Evolutionary conservation across 2,113 vertebrate species (phyloP).

Genomic region (Rissa tridactyla): DNA sequence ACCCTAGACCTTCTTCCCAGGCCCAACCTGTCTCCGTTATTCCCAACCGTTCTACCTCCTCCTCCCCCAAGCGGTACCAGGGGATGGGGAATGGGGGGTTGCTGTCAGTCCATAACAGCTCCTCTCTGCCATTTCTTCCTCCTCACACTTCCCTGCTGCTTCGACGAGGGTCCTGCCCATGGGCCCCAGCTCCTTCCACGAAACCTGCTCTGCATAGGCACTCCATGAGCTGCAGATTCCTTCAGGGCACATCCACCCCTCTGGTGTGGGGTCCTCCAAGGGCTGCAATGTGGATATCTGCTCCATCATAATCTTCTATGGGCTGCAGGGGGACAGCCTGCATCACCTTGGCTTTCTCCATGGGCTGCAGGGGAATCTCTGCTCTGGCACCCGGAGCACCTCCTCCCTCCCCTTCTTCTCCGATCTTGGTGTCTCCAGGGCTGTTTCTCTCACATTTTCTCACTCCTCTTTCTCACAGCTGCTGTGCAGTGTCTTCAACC

Average conservation of each 20-base stretch:
- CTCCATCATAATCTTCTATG: neutral
- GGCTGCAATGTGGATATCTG: neutral
- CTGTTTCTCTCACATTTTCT: neutral
- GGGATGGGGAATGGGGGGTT: neutral
- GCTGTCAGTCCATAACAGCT: neutral
- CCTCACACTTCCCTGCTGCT: neutral
- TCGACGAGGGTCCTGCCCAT: accelerated
- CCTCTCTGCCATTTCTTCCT: neutral
- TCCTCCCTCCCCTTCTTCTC: neutral
- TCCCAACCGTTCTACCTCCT: neutral
- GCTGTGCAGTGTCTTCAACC: neutral
- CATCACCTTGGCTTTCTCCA: neutral
- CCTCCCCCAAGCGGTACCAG: neutral
- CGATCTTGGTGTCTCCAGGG: neutral
- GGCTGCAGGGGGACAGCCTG: neutral
- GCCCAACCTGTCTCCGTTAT: neutral
- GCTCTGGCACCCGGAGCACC: neutral
- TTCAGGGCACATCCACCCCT: neutral
- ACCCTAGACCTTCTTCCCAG: neutral
- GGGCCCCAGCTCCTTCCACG: neutral
- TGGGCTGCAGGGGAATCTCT: neutral
- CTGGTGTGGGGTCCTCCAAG: neutral
- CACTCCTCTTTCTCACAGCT: neutral
- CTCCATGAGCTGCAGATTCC: neutral
- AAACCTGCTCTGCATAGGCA: neutral